A percentile compares a stretch with the other conserved stretches of the same genome.
Evolutionary conservation across 2,797 vertebrate genomes (phyloP).

Genomic region (Oreochromis mossambicus): DNA sequence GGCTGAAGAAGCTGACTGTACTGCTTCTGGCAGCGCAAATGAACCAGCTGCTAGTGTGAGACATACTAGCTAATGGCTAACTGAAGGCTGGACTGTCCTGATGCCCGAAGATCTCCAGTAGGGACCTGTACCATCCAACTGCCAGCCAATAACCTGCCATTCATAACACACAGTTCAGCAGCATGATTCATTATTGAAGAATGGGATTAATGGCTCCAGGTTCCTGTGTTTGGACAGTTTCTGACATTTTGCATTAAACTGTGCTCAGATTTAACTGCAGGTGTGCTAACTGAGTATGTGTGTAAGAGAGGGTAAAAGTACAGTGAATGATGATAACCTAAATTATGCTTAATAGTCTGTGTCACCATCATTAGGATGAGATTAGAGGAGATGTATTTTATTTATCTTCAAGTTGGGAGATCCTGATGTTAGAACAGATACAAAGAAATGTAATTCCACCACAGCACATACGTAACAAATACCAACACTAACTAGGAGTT

Average conservation of each 20-base stretch:
- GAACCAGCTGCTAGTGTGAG: background rate
- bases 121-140: background rate
- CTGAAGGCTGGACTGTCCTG: background rate
- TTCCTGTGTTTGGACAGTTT: background rate
- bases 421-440: background rate
- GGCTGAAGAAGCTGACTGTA: background rate
- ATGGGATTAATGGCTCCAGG: background rate
- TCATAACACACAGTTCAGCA: background rate
- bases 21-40: background rate
- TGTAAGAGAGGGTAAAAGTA: background rate
- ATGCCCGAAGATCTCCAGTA: background rate
- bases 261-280: background rate
- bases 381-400: background rate
- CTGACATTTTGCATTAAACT: background rate
- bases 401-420: background rate
- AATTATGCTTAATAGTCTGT: background rate
- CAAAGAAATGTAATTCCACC: background rate
- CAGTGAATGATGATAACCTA: background rate
- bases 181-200: background rate
- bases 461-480: background rate
- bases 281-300: background rate
- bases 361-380: background rate
- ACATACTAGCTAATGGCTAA: rapidly evolving
- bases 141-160: background rate
- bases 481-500: too few relatives aligned